Conservation (phyloP, 2,888 invertebrate species). For the Acheta domesticus region DNA sequence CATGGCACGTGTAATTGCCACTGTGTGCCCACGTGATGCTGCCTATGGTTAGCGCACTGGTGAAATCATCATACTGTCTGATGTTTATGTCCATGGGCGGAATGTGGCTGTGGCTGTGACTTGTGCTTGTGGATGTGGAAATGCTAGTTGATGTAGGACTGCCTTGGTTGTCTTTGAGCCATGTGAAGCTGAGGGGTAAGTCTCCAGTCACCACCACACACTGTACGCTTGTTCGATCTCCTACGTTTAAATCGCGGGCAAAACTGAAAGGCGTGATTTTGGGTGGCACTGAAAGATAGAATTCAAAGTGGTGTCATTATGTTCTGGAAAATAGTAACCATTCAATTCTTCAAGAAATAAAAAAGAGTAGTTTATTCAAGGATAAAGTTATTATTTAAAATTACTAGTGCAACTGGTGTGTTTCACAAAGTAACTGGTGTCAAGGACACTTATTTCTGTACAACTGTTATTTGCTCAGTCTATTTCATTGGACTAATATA, state of each 20-base stretch:
- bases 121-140: constrained; percentile 30
- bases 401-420: background rate
- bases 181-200: constrained; percentile 60
- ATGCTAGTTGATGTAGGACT: constrained; percentile 33
- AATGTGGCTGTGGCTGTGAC: constrained; percentile 36
- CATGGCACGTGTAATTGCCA: constrained; percentile 59
- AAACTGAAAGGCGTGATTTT: constrained; percentile 65
- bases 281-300: constrained; percentile 56
- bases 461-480: background rate
- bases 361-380: background rate
- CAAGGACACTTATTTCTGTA: background rate
- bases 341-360: constrained; percentile 3
- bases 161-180: constrained; percentile 56
- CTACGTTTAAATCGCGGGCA: constrained; percentile 59
- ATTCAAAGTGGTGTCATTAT: constrained; percentile 30
- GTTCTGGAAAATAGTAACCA: background rate
- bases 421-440: background rate
- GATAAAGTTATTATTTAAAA: background rate
- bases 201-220: constrained; percentile 61
- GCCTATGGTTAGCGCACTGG: constrained; percentile 58
- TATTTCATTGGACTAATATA: too few species aligned
- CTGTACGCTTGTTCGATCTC: constrained; percentile 59
- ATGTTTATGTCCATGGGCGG: constrained; percentile 51
- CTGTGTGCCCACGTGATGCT: constrained; percentile 56
- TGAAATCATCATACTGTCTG: constrained; percentile 59